A percentile compares a stretch with the other conserved stretches of the same genome.
phyloP scores from a whole-genome alignment of 1,140 invertebrate genomes.

The Frieseomelitta varia region DNA sequence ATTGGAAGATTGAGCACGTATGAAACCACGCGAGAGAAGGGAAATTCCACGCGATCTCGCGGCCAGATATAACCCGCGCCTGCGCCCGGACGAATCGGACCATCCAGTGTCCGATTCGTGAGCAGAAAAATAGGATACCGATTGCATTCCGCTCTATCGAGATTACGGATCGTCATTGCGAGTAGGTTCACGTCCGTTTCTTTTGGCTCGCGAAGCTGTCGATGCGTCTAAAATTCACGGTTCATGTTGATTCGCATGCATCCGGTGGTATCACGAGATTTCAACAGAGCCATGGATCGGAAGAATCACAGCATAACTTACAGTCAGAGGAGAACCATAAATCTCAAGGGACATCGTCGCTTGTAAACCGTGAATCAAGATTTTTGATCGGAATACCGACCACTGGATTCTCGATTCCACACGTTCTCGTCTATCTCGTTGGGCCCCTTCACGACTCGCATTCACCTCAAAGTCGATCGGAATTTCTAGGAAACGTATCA shows the following conservation, averaged over 20 bases:
- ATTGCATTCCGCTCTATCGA: constrained; percentile 24
- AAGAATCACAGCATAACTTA: constrained; percentile 68
- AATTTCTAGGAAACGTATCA: too few species aligned
- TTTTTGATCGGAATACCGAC: constrained; percentile 65
- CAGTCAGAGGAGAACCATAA: constrained; percentile 65
- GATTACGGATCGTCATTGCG: constrained; percentile 15
- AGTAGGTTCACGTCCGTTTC: background rate
- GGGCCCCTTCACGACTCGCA: constrained; percentile 18
- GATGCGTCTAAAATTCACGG: constrained; percentile 25
- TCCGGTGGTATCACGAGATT: background rate
- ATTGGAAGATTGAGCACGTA: constrained; percentile 39
- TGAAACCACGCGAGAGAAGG: constrained; percentile 22
- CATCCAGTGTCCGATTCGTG: constrained; percentile 21
- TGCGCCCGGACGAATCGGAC: background rate
- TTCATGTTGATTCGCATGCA: constrained; percentile 31
- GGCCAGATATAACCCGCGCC: constrained; percentile 21
- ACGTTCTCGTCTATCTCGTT: constrained; percentile 25
- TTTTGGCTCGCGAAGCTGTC: background rate
- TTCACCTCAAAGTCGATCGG: background rate
- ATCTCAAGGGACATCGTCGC: constrained; percentile 66
- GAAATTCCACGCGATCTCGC: constrained; percentile 41
- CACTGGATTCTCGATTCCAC: background rate
- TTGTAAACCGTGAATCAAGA: constrained; percentile 71
- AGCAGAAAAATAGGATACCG: constrained; percentile 47
- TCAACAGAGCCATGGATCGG: background rate